Conservation (phyloP, 2,797 vertebrate species). For the Spea hammondii region DNA sequence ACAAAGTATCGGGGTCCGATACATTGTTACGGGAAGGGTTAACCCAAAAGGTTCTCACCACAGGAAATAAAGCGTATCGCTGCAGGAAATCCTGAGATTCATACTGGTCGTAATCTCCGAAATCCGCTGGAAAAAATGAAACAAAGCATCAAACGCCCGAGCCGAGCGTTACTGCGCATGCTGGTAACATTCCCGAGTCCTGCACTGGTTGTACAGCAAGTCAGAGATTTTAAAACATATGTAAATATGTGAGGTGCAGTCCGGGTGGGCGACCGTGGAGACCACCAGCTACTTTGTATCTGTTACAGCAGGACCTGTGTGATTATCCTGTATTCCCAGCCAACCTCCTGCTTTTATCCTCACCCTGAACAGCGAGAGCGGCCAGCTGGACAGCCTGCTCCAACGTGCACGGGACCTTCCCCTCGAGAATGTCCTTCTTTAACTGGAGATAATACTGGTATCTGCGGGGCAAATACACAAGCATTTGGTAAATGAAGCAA, state of each 20-base stretch:
- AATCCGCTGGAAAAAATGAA: slow-evolving; percentile 79
- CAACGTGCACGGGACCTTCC: slow-evolving; percentile 87
- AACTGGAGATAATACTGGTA: slow-evolving; percentile 99
- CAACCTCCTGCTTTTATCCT: slow-evolving; percentile 35
- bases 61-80: slow-evolving; percentile 93
- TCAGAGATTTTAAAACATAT: no score
- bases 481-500: no score
- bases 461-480: slow-evolving; percentile 63
- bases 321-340: no score
- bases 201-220: no score
- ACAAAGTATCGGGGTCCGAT: not conserved
- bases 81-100: slow-evolving; percentile 97
- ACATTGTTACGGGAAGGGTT: not conserved
- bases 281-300: no score
- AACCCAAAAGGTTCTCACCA: slow-evolving; percentile 75
- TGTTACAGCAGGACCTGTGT: not conserved
- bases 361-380: slow-evolving; percentile 96
- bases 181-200: no score
- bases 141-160: not conserved
- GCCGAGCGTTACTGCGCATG: no score
- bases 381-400: slow-evolving; percentile 93
- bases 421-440: slow-evolving; percentile 96
- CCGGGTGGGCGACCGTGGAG: no score
- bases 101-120: slow-evolving; percentile 95
- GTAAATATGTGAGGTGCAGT: no score